A percentile compares a stretch with the other conserved stretches of the same genome.
Conservation (phyloP, 2,797 vertebrate species). For the Tauraco hartlaubi region DNA sequence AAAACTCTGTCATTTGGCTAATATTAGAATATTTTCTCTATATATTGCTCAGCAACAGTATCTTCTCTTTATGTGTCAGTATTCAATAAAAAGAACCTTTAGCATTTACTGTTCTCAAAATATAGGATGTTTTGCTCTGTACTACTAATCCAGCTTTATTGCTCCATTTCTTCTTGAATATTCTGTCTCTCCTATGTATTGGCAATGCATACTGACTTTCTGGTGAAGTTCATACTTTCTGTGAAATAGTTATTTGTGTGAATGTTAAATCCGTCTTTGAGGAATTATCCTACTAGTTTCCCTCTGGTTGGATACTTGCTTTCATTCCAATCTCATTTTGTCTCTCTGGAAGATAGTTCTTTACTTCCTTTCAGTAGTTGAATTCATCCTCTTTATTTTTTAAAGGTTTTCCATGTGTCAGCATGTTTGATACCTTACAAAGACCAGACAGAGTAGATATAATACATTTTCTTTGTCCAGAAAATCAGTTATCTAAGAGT, state of each 20-base stretch:
- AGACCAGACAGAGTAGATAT: neutral
- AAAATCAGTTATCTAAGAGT: neutral
- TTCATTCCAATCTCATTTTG: neutral
- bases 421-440: neutral
- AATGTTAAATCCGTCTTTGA: neutral
- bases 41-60: neutral
- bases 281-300: neutral
- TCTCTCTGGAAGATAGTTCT: neutral
- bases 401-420: neutral
- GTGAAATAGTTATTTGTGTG: neutral
- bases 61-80: neutral
- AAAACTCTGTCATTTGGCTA: neutral
- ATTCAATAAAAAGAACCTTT: neutral
- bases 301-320: neutral
- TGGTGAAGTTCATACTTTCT: neutral
- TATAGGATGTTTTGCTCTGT: neutral
- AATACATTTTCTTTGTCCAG: neutral
- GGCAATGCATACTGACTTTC: neutral
- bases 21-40: neutral
- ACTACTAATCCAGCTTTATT: neutral
- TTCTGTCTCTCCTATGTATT: neutral
- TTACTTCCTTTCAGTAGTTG: neutral
- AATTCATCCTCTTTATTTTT: neutral
- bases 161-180: neutral
- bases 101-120: neutral